Evolutionary conservation across 1,140 invertebrate species (phyloP), one percentile per base, ranked within the genome.

Genomic region (Drosophila miranda): DNA sequence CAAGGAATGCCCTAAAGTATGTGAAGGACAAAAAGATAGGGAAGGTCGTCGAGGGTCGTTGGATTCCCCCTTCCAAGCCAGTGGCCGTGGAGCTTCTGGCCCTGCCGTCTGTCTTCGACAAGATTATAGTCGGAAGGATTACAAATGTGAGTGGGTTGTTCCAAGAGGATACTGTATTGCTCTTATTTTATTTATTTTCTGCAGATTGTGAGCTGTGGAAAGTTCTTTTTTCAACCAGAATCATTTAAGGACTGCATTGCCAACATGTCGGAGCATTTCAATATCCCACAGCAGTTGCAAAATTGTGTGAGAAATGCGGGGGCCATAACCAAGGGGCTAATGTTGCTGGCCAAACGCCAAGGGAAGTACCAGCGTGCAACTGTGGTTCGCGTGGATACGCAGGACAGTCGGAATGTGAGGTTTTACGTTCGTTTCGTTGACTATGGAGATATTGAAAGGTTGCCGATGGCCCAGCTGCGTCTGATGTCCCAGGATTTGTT

Each of bases 361-460:
- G 78, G 74, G 7, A 6, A 57, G 11, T 87, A 71, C 16, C 79
- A 89, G 16, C 73, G 87, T 6, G 89, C 83, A 2, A 48, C 38
- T 5, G 71, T 90, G 3, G 16, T 72, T 53, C 91, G 67, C n/a
- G 80, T 69, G 1, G 78, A 78, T 21, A 56, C 45, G 1, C 70
- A 57, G n/a, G 43, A 51, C 13, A 55, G 60, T 49, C 28, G 46
- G 0, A 34, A 59, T 43, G 70, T 76, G 1, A 61, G 66, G 34
- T 90, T 90, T 45, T 70, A 93, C 92, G 93, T 98, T 4, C 93
- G 94, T 48, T 97, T 95, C 82, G 93, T 98, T 19, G 97, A 98
- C 90, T 95, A 93, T 91, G 97, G 97, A n/a, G 94, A 94, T 69
- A 91, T 77, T 3, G 91, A 91, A 2, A 83, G 92, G 16, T 13